Evolutionary conservation across 2,888 invertebrate species (phyloP), one percentile per base, ranked within the genome.

Genomic region (Rhamphomyia laevipes): DNA sequence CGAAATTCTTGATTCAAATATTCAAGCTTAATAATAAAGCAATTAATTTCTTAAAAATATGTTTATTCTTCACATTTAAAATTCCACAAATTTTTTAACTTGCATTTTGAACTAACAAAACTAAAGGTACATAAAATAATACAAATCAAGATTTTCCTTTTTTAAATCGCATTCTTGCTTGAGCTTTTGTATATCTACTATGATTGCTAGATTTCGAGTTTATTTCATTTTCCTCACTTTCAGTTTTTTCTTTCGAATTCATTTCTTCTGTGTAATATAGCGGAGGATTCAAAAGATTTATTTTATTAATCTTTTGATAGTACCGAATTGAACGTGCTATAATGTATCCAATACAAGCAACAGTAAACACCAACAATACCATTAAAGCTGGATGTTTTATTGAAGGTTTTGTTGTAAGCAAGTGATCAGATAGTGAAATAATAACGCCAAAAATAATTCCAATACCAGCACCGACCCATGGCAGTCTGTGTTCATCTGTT

Each of bases 381-480:
- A 84, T 85, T 51, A 82, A 71, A 46, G 84, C 64, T 45, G 85
- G 85, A 74, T 85, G 78, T 82, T 84, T 54, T 33, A 58, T 64
- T 51, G 78, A 80, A 42, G 83, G 82, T 59, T 75, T 80, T 54
- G 75, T 69, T 37, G 83, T 81, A 53, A 81, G 72, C 50, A 78
- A 71, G 58, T 79, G 80, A 67, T 86, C 86, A 50, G 80, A 74
- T 55, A 85, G 74, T 47, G 84, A 82, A 55, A 86, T 74, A 45
- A 74, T 70, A 53, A 84, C 50, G 27, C 85, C 85, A 51, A 82
- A 60, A 52, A 83, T 76, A 48, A 86, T 75, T 10, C 86, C 86
- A 56, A 85, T 68, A 45, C 83, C 84, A 52, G 84, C 80, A 54
- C 84, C 82, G 38, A 86, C 71, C 85, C 84, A 86, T 42, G 85